These are phyloP conservation scores for Anneissia japonica DNA, from an alignment of 35 echinoderm and acorn worm genomes.

Conservation along the genomic window DNA sequence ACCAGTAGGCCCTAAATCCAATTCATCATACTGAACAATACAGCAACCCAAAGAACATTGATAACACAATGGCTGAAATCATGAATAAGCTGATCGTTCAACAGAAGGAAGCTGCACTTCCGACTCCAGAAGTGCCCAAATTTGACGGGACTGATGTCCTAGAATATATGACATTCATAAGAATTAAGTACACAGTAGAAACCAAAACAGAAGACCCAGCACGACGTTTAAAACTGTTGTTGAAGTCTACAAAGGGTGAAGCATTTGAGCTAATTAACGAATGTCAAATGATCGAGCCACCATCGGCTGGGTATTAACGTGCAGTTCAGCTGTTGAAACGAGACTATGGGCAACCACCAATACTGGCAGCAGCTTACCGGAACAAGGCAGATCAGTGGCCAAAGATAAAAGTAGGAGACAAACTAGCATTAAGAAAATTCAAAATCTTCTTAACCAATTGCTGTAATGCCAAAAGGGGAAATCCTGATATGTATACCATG, in stretches of 20 bases:
- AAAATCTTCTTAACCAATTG: not conserved
- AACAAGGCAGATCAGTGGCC: not conserved
- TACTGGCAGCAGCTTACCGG: not conserved
- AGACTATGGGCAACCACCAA: not conserved
- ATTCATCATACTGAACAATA: too few relatives aligned
- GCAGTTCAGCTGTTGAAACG: not conserved
- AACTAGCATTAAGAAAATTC: not conserved
- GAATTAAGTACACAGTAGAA: not conserved
- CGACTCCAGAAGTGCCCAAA: not conserved
- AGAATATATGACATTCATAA: not conserved
- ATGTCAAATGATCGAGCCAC: not conserved
- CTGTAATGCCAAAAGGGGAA: not conserved
- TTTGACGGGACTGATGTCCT: constrained; percentile 6
- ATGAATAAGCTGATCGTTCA: too few relatives aligned
- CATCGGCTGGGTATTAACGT: not conserved
- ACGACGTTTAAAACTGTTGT: not conserved
- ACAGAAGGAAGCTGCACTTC: constrained; percentile 8
- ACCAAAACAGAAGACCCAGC: not conserved
- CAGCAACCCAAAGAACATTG: too few relatives aligned
- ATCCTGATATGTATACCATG: not conserved
- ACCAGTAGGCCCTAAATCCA: too few relatives aligned
- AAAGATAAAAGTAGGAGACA: not conserved
- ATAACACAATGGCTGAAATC: too few relatives aligned
- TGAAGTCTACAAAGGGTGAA: not conserved
- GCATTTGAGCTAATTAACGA: constrained; percentile 6